Base-by-base conservation (phyloP, 2,888 invertebrate genomes). In the Spisula solida region DNA sequence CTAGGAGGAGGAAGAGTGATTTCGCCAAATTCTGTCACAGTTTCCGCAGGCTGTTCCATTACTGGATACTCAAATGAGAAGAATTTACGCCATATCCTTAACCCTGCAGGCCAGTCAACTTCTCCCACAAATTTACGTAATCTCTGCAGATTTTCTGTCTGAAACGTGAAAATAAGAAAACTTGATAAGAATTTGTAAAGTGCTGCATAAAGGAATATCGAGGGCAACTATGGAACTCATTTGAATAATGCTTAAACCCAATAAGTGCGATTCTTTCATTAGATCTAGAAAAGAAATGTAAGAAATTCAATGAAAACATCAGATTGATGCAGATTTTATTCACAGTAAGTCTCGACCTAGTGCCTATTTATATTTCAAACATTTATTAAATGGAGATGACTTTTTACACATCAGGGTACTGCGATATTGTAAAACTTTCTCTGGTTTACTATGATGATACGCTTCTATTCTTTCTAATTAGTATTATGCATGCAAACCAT, bases 71-170 rank as follows among this genome's bases (percentile, higher is more conserved):
- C 90, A 92, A 95, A 96, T 16, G 93, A 85, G 86, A 94, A 95
- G 60, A 96, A 93, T 83, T 94, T 85, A n/a, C 91, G 89, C 97
- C 97, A 97, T 5, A 96, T 96, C 48, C 89, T 87, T 20, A 97
- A 90, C 0, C 97, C 97, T 79, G 87, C 88, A 2, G 93, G 90
- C 97, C 97, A 97, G 92, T 97, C 94, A 5, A 96, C 92, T 25
- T 93, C 88, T 31, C 93, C 93, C 6, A 96, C 95, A 41, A 96
- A 82, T 14, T 94, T 89, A 51, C 95, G 91, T 6, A 97, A 90
- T 70, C 94, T 89, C 10, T 93, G 88, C 89, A 96, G 91, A 92
- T 95, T 94, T 47, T 95, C 96, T 83, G 94, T 94, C 96, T 96
- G 14, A 25, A 80, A 80, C 10, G 6, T 16, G 16, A 75, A 70